phyloP scores from a whole-genome alignment of 2,797 vertebrate species.

The Hybognathus amarus region DNA sequence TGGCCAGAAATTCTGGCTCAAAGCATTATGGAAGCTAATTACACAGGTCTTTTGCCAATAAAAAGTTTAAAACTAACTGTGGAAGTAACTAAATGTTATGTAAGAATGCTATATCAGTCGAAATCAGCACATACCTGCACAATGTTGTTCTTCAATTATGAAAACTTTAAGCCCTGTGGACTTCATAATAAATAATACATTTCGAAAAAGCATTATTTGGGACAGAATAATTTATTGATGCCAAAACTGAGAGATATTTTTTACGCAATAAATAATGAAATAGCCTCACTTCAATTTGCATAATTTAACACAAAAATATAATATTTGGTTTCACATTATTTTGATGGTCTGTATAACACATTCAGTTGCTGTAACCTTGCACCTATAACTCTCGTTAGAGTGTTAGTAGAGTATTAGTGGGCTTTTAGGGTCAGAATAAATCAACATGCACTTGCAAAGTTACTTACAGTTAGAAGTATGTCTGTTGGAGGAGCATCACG shows the following conservation, averaged over 20 bases:
- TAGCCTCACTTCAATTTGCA: neutral
- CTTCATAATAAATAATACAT: neutral
- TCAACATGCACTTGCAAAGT: too few species aligned
- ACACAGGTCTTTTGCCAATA: neutral
- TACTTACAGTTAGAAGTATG: too few species aligned
- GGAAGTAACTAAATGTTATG: neutral
- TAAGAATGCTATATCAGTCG: neutral
- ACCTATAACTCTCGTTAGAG: too few species aligned
- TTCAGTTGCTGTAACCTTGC: too few species aligned
- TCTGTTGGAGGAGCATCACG: too few species aligned
- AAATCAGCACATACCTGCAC: neutral
- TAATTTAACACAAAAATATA: neutral
- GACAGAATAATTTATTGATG: neutral
- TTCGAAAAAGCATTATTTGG: neutral
- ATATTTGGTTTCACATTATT: too few species aligned
- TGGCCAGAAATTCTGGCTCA: neutral
- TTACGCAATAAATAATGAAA: neutral
- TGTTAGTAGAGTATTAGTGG: too few species aligned
- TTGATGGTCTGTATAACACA: too few species aligned
- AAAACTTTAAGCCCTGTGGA: neutral
- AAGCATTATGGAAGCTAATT: neutral
- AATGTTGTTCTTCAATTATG: neutral
- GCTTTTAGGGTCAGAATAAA: too few species aligned
- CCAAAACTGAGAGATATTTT: neutral
- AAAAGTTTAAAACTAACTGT: neutral